phyloP scores from a whole-genome alignment of 2,113 vertebrate genomes.

The Rhipidura dahli region DNA sequence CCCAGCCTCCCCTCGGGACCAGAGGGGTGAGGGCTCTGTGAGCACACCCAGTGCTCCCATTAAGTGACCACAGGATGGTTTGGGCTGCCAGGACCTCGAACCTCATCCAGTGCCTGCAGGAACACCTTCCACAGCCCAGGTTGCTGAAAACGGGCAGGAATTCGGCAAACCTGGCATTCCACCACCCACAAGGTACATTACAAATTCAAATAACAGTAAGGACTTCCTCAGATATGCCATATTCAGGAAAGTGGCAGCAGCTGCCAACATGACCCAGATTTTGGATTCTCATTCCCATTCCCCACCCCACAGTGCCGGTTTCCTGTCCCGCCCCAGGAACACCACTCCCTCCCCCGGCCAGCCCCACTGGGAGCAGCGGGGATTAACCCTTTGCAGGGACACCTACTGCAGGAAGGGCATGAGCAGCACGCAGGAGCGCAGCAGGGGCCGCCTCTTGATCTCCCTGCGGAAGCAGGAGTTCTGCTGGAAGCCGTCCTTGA shows the following conservation, averaged over 20 bases:
- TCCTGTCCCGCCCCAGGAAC: background rate
- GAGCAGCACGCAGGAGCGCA: constrained; percentile 88
- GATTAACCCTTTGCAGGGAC: background rate
- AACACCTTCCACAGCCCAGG: background rate
- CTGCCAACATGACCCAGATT: background rate
- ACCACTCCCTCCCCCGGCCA: accelerated
- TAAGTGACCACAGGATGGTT: background rate
- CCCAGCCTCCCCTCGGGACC: background rate
- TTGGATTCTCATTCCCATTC: background rate
- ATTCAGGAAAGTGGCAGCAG: background rate
- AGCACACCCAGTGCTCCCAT: background rate
- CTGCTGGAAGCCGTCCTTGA: constrained; percentile 91
- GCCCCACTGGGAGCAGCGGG: accelerated
- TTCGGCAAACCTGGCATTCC: background rate
- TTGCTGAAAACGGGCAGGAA: background rate
- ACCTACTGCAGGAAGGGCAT: constrained; percentile 91
- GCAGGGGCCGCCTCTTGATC: constrained; percentile 91
- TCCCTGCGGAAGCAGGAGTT: constrained; percentile 91
- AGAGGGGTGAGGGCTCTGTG: background rate
- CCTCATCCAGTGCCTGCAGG: background rate
- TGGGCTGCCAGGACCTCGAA: background rate
- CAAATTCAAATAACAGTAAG: background rate
- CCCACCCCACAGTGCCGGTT: background rate
- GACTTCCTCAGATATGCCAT: background rate
- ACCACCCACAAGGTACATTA: background rate